Base-by-base conservation (phyloP, 1,140 invertebrate species). In the Pseudomyrmex flavicornis region DNA sequence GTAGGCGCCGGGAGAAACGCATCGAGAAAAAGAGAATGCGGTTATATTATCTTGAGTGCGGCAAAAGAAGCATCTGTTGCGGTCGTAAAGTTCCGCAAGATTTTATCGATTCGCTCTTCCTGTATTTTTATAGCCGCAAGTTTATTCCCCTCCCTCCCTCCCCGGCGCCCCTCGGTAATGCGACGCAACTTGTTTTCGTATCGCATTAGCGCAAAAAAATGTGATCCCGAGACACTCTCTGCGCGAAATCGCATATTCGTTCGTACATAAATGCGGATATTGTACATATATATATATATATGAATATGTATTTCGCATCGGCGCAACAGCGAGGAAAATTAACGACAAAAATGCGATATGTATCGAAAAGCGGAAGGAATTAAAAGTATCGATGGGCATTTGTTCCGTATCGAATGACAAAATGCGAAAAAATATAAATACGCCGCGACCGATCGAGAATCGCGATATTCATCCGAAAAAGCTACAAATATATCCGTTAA, bases 161-260 rank as follows among this genome's bases (percentile, higher is more conserved):
- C n/a, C 10, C 54, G 65, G 48, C 54, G 9, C 15, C 44, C 35
- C 10, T 59, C 65, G 44, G 70, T 79, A 79, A 79, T 46, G 54
- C 52, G 65, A 59, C 44, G 76, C 65, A 58, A 79, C 70, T 58
- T 70, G 54, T 20, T 70, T 69, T 70, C 54, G 76, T 22, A 70
- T 70, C 54, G 17, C 44, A 70, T 70, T 70, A 79, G 44, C 15
- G 54, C 15, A 54, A 58, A 70, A 56, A 79, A 70, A 70, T 8
- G 15, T 58, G 35, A 20, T 50, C 48, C 20, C 48, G 17, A 35
- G 2, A 69, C 17, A 17, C 17, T 17, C 1, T 35, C 58, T 48
- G 48, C 20, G 35, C 48, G 48, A 79, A 79, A 56, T 59, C 54
- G 54, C 54, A 9, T 26, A 26, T 13, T 35, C 17, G 17, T 69